Percentiles rank a stretch among this genome's conserved stretches.
Conservation (phyloP, 2,797 vertebrate genomes). For the Intellagama lesueurii region DNA sequence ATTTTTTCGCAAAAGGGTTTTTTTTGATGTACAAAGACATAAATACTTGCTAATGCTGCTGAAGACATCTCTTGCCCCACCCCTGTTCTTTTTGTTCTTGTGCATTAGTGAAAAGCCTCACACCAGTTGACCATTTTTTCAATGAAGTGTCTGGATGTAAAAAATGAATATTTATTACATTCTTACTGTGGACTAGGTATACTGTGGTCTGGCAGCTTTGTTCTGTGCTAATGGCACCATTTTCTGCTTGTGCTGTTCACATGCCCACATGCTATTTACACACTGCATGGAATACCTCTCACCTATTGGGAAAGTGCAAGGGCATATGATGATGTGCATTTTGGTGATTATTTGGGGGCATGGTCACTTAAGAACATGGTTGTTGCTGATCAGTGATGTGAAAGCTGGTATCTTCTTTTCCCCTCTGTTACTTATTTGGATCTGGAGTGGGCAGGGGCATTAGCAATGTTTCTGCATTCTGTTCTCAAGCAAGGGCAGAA, state of each 20-base stretch:
- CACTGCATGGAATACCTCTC: neutral
- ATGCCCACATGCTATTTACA: neutral
- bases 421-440: neutral
- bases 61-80: no score
- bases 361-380: neutral
- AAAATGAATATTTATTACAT: no score
- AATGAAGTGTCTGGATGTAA: no score
- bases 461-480: neutral
- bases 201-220: neutral
- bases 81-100: no score
- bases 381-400: neutral
- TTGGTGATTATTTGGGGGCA: neutral
- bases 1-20: no score
- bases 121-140: no score
- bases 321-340: slow-evolving; percentile 21
- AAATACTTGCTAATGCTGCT: no score
- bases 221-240: slow-evolving; percentile 25
- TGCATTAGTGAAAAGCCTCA: no score
- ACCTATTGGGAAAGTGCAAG: neutral
- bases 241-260: neutral
- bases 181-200: neutral
- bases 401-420: neutral
- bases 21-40: no score
- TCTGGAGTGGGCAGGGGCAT: neutral
- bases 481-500: neutral